Base-by-base conservation (phyloP, 2,888 invertebrate species). In the Hololepta plana region DNA sequence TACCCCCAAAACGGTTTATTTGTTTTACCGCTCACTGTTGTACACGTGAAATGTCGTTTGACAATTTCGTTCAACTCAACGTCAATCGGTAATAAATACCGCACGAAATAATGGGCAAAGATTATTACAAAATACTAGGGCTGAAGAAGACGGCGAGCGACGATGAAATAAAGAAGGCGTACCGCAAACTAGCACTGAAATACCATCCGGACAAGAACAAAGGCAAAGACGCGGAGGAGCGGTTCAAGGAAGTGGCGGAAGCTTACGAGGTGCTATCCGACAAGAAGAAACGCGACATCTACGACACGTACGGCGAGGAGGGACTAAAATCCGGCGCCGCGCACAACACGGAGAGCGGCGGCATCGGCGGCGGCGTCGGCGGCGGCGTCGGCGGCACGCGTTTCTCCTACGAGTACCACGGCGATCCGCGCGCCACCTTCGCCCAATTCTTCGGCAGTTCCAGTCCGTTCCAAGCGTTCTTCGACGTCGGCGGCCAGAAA, bases 61-160 rank as follows among this genome's bases (percentile, higher is more conserved):
- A n/a, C n/a, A n/a, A n/a, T n/a, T n/a, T n/a, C n/a, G n/a, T n/a
- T n/a, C n/a, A n/a, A n/a, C n/a, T n/a, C n/a, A n/a, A n/a, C n/a
- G n/a, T n/a, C n/a, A n/a, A n/a, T n/a, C n/a, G n/a, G n/a, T n/a
- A n/a, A n/a, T n/a, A n/a, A n/a, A n/a, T n/a, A n/a, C n/a, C n/a
- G n/a, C n/a, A n/a, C n/a, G n/a, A n/a, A n/a, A n/a, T n/a, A n/a
- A 91, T 95, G 93, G 91, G 85, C 27, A 95, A 91, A 62, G 91
- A 95, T 54, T 96, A 90, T 51, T 96, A 96, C 55, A 81, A 81
- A 58, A 84, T 80, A 46, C 62, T 96, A 32, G 91, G 88, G 36
- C 64, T 96, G 32, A 43, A 64, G 28, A 81, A 75, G 55, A 72
- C 67, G 38, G 88, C 93, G 11, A 66, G 68, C 8, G 93, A 93